Evolutionary conservation across 2,888 invertebrate genomes (phyloP), one percentile per base, ranked within the genome.

Genomic region (Atethmia centrago): DNA sequence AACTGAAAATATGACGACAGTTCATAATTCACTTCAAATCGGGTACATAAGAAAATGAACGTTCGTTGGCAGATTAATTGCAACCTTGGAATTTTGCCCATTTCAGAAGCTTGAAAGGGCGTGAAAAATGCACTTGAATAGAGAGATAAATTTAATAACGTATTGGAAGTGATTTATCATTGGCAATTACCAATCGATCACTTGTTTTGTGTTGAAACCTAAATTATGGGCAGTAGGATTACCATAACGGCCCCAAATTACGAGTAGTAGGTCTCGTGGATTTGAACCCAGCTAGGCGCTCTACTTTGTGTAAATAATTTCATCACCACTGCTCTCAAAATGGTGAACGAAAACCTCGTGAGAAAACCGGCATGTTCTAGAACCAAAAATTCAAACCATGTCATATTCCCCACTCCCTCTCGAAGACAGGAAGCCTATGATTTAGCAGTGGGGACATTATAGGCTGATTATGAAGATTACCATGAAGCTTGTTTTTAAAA

Each of bases 101-200:
- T 42, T 16, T 21, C 14, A n/a, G 21, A 58, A 53, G 28, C 21
- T 12, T 64, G 40, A 77, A 55, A 12, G 49, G 1, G 49, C 45
- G 51, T 83, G 79, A 66, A 65, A n/a, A 71, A 66, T 65, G 28
- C 1, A 53, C 12, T 0, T 65, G 59, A 45, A 61, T 42, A 62
- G 10, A 53, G 10, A 40, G 12, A 71, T 63, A 53, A 63, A 71
- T 66, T n/a, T 53, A 14, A 10, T 36, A 10, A n/a, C n/a, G 0
- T 21, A n/a, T 19, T 47, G 42, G 19, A 47, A 56, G 28, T 51
- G 66, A 63, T 79, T 63, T 28, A 71, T 79, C 72, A 63, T 53
- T 45, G 65, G 28, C 62, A 47, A 55, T 63, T 49, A 19, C 21
- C 10, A 49, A 72, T 66, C 53, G 1, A 55, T 83, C 55, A 79